Base-by-base conservation (phyloP, 2,113 vertebrate species). In the western clawed frog (Xenopus tropicalis) region DNA sequence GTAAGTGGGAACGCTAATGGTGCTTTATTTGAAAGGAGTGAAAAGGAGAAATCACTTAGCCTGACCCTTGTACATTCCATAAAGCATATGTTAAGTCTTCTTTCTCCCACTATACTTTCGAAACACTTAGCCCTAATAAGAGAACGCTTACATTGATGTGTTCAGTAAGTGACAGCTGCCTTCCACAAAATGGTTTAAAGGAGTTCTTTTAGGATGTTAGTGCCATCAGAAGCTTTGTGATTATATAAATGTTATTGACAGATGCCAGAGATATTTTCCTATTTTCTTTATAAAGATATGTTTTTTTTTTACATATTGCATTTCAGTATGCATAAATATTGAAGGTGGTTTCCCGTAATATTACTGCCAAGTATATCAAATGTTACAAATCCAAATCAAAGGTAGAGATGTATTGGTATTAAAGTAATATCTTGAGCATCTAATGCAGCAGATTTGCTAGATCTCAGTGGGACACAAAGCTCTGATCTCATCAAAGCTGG, bases 41-140 rank as follows among this genome's bases (percentile, higher is more conserved):
- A 66, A 86, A 80, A 81, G 58, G 61, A 80, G 74, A 82, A 66
- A 79, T 76, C 58, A 67, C 64, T 71, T 42, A 19, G 52, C 66
- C 78, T 69, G 77, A 74, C 46, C 69, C 82, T 72, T 77, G 66
- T 80, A 77, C 23, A 51, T 82, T 83, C 82, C 81, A 79, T 85
- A 79, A 78, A 80, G 61, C 56, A 72, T 59, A 65, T 76, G 79
- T 83, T 22, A 80, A 79, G 77, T 65, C 78, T 71, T 79, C 80
- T 77, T 79, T 79, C 37, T 58, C 57, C 58, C n/a, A 24, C 25
- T 76, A 52, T 56, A 56, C 46, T 62, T 76, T 74, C 19, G n/a
- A 76, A 69, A 52, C 73, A 76, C 73, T 76, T 69, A 69, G 59
- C 44, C 11, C 29, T 69, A 69, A 75, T 68, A 76, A 63, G 61